Evolutionary conservation across 2,888 invertebrate species (phyloP).

Genomic region (Frankliniella intonsa): DNA sequence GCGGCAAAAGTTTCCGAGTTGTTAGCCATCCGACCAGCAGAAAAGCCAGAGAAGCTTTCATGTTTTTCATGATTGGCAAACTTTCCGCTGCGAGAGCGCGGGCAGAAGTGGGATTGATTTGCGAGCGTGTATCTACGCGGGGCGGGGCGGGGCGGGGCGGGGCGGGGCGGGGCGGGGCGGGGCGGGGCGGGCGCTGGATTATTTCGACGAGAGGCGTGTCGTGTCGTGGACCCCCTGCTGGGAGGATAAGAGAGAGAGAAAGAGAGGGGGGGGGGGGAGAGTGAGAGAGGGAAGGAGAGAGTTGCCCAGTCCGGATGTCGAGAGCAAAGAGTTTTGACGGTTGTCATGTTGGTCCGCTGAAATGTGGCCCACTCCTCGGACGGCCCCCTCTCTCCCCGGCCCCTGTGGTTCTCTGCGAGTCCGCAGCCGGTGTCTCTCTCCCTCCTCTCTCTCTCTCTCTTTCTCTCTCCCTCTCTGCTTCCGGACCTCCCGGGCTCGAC

Average conservation of each 20-base stretch:
- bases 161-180: neutral
- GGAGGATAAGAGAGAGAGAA: neutral
- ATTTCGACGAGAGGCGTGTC: too few relatives aligned
- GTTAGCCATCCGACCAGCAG: too few relatives aligned
- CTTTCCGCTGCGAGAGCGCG: conserved; percentile 2
- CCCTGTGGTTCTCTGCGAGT: neutral
- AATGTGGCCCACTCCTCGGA: neutral
- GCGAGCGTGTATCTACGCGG: conserved; percentile 4
- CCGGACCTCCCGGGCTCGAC: too few relatives aligned
- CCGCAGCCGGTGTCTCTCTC: neutral
- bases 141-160: too few relatives aligned
- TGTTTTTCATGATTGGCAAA: conserved; percentile 19
- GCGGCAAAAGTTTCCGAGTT: conserved; percentile 17
- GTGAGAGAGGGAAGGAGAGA: neutral
- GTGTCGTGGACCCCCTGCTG: too few relatives aligned
- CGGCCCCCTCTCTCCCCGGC: neutral
- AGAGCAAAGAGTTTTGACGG: neutral
- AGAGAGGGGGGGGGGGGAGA: neutral
- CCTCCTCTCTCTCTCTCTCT: neutral
- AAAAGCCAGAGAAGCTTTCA: too few relatives aligned
- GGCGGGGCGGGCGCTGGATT: neutral
- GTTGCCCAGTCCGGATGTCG: neutral
- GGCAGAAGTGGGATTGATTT: conserved; percentile 2
- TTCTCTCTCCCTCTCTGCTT: neutral
- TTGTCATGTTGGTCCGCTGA: conserved; percentile 10